Base-by-base conservation (phyloP, 2,888 invertebrate species). In the Tinea pellionella region DNA sequence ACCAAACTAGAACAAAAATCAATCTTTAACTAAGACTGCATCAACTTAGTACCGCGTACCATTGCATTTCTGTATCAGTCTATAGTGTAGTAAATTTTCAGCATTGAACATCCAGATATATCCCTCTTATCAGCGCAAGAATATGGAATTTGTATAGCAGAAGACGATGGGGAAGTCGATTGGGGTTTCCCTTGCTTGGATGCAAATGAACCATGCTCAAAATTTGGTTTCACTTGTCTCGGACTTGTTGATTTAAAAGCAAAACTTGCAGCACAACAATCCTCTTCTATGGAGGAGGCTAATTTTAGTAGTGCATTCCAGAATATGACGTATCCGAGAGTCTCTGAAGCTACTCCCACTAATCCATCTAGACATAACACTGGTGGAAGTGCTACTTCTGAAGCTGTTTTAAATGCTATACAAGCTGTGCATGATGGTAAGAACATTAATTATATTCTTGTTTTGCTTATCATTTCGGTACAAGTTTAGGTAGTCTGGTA, bases 131-230 rank as follows among this genome's bases (percentile, higher is more conserved):
- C 91, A 41, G 89, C 92, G 15, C 86, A 89, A 60, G 90, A 92
- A 70, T 98, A 96, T 75, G 95, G 96, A 51, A 89, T 98, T 61
- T 96, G 95, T 73, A 96, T 98, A 76, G 97, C 96, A 24, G 98
- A 98, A 81, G 98, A 98, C 71, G 97, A 97, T 73, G 98, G 98
- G 0, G 97, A 97, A 82, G 94, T 96, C 1, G 97, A 97, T 78
- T 90, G 91, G 80, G 98, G 97, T 68, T 97, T 99, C 74, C 97
- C 98, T 0, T 94, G 94, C 66, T 87, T 99, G 11, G 97, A 97
- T 73, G 90, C 93, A 12, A 90, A 91, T 63, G 98, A 98, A 79
- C 93, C 93, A 0, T 94, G 98, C 66, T 93, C 94, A 0, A 98
- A 98, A 79, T 98, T 97, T 78, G 96, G 96, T 29, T 97, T 98